phyloP scores from a whole-genome alignment of 1,140 invertebrate genomes.

The Eumaeus atala region DNA sequence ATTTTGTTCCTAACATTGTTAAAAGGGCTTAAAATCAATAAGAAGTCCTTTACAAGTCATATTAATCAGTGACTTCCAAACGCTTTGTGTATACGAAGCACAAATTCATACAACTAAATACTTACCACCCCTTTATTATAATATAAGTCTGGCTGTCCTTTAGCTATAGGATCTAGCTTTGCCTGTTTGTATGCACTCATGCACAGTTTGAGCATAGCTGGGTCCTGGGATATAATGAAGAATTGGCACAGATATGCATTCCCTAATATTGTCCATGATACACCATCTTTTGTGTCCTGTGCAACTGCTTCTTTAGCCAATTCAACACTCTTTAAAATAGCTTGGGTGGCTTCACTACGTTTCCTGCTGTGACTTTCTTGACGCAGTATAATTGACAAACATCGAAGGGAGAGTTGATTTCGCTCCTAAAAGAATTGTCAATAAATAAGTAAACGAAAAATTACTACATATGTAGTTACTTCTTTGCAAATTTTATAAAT shows the following conservation, averaged over 20 bases:
- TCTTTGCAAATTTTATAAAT: not conserved
- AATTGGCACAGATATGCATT: slow-evolving; percentile 90
- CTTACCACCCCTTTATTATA: slow-evolving; percentile 90
- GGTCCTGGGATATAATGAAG: slow-evolving; percentile 85
- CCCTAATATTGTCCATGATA: slow-evolving; percentile 89
- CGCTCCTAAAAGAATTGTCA: slow-evolving; percentile 75
- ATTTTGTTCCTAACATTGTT: too few relatives aligned
- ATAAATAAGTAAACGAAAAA: too few relatives aligned
- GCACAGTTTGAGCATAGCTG: slow-evolving; percentile 81
- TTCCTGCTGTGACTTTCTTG: slow-evolving; percentile 76
- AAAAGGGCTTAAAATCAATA: too few relatives aligned
- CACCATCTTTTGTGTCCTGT: slow-evolving; percentile 86
- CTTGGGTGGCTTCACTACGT: slow-evolving; percentile 75
- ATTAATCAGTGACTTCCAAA: too few relatives aligned
- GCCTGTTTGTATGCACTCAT: slow-evolving; percentile 89
- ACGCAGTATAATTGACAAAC: slow-evolving; percentile 88
- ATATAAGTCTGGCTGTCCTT: slow-evolving; percentile 86
- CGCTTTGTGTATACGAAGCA: too few relatives aligned
- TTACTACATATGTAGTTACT: not conserved
- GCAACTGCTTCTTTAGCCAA: slow-evolving; percentile 89
- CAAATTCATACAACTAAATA: slow-evolving; percentile 31
- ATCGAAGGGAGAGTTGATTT: slow-evolving; percentile 86
- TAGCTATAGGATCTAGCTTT: slow-evolving; percentile 82
- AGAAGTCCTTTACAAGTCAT: too few relatives aligned
- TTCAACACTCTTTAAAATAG: slow-evolving; percentile 83